Evolutionary conservation across 2,113 vertebrate species (phyloP).

Genomic region (Panthera uncia): DNA sequence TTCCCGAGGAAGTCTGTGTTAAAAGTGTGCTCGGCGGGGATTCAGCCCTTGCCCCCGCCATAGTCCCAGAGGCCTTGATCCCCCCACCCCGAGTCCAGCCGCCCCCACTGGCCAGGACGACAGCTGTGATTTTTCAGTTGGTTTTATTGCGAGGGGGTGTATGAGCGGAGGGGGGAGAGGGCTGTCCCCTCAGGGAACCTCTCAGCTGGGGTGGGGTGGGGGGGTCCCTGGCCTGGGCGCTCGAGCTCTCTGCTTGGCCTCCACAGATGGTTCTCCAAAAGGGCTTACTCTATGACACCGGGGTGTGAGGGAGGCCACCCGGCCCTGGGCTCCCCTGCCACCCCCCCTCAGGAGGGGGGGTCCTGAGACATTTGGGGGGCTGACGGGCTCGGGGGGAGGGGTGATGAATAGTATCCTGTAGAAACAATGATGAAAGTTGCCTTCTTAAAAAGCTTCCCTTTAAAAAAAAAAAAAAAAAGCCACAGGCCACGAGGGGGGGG

Average conservation of each 20-base stretch:
- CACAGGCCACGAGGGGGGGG: too few relatives aligned
- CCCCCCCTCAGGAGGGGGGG: constrained; percentile 41
- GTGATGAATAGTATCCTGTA: not conserved
- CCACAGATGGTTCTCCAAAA: not conserved
- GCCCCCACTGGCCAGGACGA: constrained; percentile 62
- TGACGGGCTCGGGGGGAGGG: not conserved
- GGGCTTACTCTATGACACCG: not conserved
- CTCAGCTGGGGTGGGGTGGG: not conserved
- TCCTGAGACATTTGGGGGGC: constrained; percentile 73
- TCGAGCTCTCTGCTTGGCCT: not conserved
- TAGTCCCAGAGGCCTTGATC: constrained; percentile 29
- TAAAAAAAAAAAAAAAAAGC: constrained; percentile 55
- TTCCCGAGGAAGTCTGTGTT: constrained; percentile 72
- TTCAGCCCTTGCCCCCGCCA: not conserved
- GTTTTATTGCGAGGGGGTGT: constrained; percentile 70
- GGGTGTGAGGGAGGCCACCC: not conserved
- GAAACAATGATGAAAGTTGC: constrained; percentile 25
- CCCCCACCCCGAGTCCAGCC: not conserved
- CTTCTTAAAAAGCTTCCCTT: constrained; percentile 73
- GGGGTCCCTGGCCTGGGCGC: not conserved
- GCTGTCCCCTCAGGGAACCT: not conserved
- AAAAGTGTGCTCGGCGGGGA: constrained; percentile 72
- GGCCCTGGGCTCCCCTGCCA: constrained; percentile 47
- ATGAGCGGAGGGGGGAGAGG: not conserved
- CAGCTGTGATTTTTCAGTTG: constrained; percentile 57